These are phyloP conservation scores for Lasius platythorax DNA, from an alignment of 2,888 invertebrate genomes.

Conservation along the genomic window DNA sequence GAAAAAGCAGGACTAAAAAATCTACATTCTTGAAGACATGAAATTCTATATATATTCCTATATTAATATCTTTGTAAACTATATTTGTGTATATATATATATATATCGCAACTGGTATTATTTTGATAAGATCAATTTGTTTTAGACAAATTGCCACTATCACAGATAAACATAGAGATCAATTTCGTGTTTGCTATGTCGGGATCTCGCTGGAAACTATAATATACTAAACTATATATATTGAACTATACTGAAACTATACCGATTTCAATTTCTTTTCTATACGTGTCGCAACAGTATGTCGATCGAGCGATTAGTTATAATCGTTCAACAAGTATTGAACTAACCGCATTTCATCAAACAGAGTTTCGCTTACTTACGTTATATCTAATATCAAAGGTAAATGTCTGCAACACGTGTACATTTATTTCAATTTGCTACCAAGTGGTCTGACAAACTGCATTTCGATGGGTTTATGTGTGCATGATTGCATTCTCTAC, in stretches of 20 bases:
- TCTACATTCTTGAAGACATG: background rate
- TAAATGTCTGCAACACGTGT: background rate
- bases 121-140: background rate
- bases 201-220: background rate
- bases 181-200: background rate
- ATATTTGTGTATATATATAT: background rate
- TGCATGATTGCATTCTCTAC: background rate
- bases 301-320: background rate
- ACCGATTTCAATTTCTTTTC: background rate
- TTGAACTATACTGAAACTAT: background rate
- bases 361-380: background rate
- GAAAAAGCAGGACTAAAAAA: background rate
- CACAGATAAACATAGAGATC: background rate
- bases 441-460: background rate
- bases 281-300: background rate
- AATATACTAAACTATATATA: background rate
- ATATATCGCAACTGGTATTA: background rate
- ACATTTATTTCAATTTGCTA: background rate
- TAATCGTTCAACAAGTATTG: slow-evolving; percentile 20
- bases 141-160: background rate
- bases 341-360: background rate
- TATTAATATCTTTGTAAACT: background rate
- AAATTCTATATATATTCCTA: background rate
- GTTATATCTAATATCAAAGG: slow-evolving; percentile 18
- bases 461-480: background rate